Base-by-base conservation (phyloP, 1,140 invertebrate species). In the Drosophila guanche region DNA sequence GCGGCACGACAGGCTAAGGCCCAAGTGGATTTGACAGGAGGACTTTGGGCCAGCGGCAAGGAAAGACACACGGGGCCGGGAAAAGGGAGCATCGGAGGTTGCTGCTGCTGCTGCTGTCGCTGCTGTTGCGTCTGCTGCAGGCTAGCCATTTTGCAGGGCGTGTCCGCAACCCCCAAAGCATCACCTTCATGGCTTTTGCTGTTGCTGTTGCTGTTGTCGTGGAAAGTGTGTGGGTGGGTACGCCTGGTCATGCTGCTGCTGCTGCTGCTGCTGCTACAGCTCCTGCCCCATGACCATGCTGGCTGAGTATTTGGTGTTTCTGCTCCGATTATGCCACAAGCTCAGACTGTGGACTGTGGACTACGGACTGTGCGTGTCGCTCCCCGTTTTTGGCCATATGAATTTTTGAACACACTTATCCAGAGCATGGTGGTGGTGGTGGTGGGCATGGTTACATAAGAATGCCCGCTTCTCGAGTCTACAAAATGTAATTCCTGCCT, bases 1-100 rank as follows among this genome's bases (percentile, higher is more conserved):
- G 59, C 66, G 48, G 61, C 77, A 80, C 48, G 72, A 80, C 77
- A 76, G 48, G 37, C 40, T 65, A 76, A 80, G 76, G 60, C 58
- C 77, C 67, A 66, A 52, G 77, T 46, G 66, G 58, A 47, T 74
- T 74, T 70, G 66, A 40, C 69, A 71, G 51, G 22, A 55, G 47
- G 53, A 74, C 58, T 59, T 54, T 55, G 37, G 25, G 27, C 25
- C 22, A 51, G 37, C 3, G 42, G 66, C 66, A 70, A 14, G 12
- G 27, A n/a, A 23, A 37, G 27, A 10, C 20, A 1, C 2, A 14
- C 29, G 40, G n/a, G 10, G 40, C 10, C n/a, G 27, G 10, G 23
- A 45, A 20, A 20, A 42, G 29, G 12, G 45, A 58, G 33, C 45
- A 43, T 12, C 10, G 55, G 55, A 48, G 27, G 16, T 10, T 27